Evolutionary conservation across 2,797 vertebrate species (phyloP), one percentile per base, ranked within the genome.

Genomic region (Sebastes paucispinis): DNA sequence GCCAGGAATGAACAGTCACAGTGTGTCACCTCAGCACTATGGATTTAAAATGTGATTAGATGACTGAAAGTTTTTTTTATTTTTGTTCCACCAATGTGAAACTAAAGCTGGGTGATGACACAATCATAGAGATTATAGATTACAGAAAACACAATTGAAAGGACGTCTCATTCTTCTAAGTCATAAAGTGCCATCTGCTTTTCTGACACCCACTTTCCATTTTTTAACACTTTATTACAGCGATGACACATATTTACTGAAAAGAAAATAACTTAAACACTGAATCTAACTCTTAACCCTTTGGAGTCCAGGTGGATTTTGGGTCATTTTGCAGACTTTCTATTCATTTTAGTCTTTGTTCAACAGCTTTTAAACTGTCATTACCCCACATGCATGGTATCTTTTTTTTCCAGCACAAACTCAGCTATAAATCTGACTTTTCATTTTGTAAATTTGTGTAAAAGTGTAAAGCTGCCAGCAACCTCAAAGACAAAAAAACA

Each of bases 31-130:
- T 80, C 43, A 72, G 58, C 69, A 77, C 31, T 65, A 32, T 57
- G 70, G 82, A 59, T 84, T 84, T 57, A 69, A 88, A 85, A 66
- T 78, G 62, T 36, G 69, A 79, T 80, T 69, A 69, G 62, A 80
- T 84, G 25, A 70, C 64, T 18, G 16, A 66, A 77, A 60, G 20
- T 11, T 80, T 72, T 64, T 71, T 76, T 77, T 36, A 22, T 74
- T 83, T 76, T 69, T 29, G 52, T 73, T 85, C 11, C 55, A 39
- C 14, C 75, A 67, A 73, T 24, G 54, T 76, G 36, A 82, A 83
- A 86, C 60, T 73, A 73, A 88, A 75, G 10, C 63, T 66, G 43
- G 10, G 13, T 75, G 50, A 71, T 69, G n/a, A 68, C 22, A 18
- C 20, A 39, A 22, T 25, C 22, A 24, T 43, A 39, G 2, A 60